Conservation (phyloP, 2,888 invertebrate species). For the Thalpophila matura region DNA sequence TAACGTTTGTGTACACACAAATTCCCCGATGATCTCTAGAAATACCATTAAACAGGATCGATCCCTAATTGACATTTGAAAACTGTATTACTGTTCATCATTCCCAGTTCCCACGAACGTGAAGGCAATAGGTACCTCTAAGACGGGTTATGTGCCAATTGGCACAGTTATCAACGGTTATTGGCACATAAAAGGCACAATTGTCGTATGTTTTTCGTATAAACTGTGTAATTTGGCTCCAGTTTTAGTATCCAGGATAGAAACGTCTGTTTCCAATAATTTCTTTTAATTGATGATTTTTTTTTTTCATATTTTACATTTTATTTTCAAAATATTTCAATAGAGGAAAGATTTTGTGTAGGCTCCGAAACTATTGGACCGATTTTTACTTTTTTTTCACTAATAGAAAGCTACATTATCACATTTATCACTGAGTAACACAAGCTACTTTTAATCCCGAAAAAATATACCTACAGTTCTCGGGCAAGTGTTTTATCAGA, state of each 20-base stretch:
- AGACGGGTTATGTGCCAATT: slow-evolving; percentile 63
- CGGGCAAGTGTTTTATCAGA: no score
- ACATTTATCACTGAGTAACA: no score
- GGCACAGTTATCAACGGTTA: slow-evolving; percentile 66
- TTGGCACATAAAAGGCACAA: slow-evolving; percentile 67
- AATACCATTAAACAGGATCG: background rate
- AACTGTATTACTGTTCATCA: slow-evolving; percentile 14
- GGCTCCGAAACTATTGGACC: no score
- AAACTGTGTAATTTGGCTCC: slow-evolving; percentile 68
- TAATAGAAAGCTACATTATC: no score
- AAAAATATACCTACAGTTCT: no score
- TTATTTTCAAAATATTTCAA: no score
- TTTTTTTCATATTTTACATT: background rate
- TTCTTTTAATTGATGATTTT: slow-evolving; percentile 1
- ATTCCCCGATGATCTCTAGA: background rate
- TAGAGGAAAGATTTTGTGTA: no score
- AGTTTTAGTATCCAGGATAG: slow-evolving; percentile 41
- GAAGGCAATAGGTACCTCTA: slow-evolving; percentile 32
- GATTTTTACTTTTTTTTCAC: no score
- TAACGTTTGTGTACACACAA: no score
- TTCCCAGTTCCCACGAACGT: slow-evolving; percentile 47
- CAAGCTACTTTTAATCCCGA: no score
- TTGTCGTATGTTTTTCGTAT: slow-evolving; percentile 65
- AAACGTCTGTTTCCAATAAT: slow-evolving; percentile 12
- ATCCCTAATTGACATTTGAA: slow-evolving; percentile 18